Percentiles rank a stretch among this genome's conserved stretches.
Conservation (phyloP, 2,113 vertebrate species). For the Prietella phreatophila region DNA sequence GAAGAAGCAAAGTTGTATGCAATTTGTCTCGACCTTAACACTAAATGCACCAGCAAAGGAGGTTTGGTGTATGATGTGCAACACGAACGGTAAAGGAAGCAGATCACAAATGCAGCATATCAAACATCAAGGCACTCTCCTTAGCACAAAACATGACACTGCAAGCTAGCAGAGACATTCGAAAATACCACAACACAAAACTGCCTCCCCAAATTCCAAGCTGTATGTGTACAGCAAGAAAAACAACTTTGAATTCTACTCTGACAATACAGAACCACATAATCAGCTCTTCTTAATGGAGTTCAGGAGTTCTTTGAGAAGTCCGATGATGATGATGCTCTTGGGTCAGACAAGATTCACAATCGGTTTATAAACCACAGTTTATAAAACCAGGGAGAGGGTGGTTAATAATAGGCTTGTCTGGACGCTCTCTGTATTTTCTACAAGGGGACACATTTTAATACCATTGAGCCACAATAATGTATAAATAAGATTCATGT, state of each 20-base stretch:
- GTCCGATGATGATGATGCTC: too few species aligned
- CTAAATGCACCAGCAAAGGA: background rate
- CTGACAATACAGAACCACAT: background rate
- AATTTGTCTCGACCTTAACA: background rate
- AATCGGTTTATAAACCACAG: too few species aligned
- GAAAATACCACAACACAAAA: background rate
- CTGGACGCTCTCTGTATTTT: background rate
- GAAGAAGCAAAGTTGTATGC: background rate
- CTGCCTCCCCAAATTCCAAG: background rate
- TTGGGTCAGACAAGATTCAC: too few species aligned
- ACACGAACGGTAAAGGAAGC: background rate
- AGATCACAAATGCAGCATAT: background rate
- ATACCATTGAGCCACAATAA: too few species aligned
- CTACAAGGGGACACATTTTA: too few species aligned
- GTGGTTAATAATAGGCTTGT: background rate
- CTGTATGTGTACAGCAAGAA: too few species aligned
- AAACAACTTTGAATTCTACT: background rate
- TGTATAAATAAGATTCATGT: too few species aligned
- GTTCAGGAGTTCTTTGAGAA: too few species aligned
- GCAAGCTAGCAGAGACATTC: background rate
- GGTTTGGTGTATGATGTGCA: background rate
- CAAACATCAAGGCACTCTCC: background rate
- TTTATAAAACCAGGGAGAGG: background rate
- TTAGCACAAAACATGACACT: background rate
- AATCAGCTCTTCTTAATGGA: background rate